Conservation (phyloP, 2,113 vertebrate genomes). For the Junco hyemalis region DNA sequence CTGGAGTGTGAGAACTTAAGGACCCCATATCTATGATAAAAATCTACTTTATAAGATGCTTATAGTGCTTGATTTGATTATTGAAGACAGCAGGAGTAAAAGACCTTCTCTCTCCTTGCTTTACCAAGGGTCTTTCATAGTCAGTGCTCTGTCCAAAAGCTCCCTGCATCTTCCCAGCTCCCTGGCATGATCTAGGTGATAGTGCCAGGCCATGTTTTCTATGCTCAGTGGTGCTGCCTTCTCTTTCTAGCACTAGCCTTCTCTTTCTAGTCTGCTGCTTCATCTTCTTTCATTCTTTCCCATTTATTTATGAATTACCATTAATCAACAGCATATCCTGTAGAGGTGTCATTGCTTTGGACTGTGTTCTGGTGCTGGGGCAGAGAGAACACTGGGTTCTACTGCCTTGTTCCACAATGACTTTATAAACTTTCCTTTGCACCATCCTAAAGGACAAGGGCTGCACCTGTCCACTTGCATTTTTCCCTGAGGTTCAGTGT, state of each 20-base stretch:
- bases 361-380: not conserved
- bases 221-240: not conserved
- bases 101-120: not conserved
- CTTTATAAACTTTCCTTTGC: not conserved
- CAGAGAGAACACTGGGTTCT: accelerated
- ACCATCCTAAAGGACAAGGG: not conserved
- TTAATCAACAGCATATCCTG: not conserved
- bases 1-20: not conserved
- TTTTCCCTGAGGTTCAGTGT: not conserved
- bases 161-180: not conserved
- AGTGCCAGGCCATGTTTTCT: not conserved
- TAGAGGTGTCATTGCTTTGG: not conserved
- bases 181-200: not conserved
- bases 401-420: accelerated
- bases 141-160: not conserved
- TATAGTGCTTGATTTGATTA: not conserved
- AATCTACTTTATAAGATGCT: not conserved
- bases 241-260: not conserved
- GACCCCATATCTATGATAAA: not conserved
- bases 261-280: not conserved
- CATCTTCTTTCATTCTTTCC: not conserved
- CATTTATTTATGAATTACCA: not conserved
- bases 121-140: not conserved
- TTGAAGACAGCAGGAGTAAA: not conserved
- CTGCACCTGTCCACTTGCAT: not conserved